Conservation (phyloP, 2,888 invertebrate genomes). For the Idaea straminata region DNA sequence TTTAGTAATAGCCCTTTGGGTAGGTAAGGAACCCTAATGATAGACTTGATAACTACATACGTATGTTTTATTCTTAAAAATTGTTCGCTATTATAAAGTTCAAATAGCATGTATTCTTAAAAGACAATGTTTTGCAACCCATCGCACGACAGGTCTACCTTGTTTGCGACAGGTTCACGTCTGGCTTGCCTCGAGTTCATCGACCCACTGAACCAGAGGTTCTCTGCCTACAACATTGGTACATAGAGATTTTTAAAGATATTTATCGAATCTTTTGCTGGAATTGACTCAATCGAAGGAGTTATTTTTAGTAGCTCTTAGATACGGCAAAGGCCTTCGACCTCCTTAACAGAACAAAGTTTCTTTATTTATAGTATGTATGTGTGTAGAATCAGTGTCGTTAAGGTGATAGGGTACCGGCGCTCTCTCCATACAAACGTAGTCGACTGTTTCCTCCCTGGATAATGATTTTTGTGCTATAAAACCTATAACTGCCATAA, state of each 20-base stretch:
- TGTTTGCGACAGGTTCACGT: constrained; percentile 34
- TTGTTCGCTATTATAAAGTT: not conserved
- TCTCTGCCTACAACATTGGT: not conserved
- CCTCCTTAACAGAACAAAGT: no score
- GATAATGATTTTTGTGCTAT: no score
- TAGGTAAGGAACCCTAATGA: no score
- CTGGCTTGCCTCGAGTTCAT: constrained; percentile 57
- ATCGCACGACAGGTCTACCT: constrained; percentile 56
- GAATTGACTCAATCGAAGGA: not conserved
- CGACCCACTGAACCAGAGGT: constrained; percentile 67
- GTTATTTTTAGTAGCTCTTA: no score
- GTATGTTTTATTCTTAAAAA: not conserved
- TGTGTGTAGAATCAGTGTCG: no score
- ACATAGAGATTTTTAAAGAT: not conserved
- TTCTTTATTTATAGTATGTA: no score
- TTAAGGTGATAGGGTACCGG: no score
- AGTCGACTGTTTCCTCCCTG: no score
- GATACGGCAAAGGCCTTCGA: no score
- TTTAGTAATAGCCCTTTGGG: no score
- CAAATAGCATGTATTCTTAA: constrained; percentile 1
- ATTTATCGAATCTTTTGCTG: not conserved
- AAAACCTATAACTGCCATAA: no score
- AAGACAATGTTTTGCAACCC: constrained; percentile 57
- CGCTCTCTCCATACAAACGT: no score
- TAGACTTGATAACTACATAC: not conserved